phyloP scores from a whole-genome alignment of 1,140 invertebrate genomes.

The Pteromalus puparum region DNA sequence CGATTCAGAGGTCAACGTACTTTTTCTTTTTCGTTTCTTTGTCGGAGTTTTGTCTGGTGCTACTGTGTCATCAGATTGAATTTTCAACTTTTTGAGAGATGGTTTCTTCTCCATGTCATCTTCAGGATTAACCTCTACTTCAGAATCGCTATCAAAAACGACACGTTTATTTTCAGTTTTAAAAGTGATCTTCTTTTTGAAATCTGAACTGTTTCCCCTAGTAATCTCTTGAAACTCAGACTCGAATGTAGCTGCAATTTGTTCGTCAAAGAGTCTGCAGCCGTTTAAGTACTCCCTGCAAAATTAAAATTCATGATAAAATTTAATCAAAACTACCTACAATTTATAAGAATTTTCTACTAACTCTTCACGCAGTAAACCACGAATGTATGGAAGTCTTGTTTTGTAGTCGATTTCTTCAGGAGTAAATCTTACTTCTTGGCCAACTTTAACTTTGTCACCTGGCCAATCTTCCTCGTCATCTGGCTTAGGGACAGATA shows the following conservation, averaged over 20 bases:
- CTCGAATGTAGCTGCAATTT: conserved; percentile 42
- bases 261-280: conserved; percentile 52
- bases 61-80: neutral
- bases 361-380: conserved; percentile 75
- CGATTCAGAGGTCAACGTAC: conserved; percentile 5
- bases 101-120: conserved; percentile 19
- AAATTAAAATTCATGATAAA: conserved; percentile 14
- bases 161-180: conserved; percentile 48
- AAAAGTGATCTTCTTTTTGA: conserved; percentile 13
- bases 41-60: neutral
- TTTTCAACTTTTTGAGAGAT: conserved; percentile 33
- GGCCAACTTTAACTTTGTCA: conserved; percentile 74
- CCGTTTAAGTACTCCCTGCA: conserved; percentile 61
- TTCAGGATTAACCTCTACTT: conserved; percentile 15
- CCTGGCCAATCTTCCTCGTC: conserved; percentile 77
- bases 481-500: conserved; percentile 78
- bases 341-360: conserved; percentile 65
- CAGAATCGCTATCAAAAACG: conserved; percentile 49
- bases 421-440: conserved; percentile 78
- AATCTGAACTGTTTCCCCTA: neutral
- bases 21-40: conserved; percentile 51
- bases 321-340: neutral
- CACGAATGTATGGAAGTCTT: conserved; percentile 78
- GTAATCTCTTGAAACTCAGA: conserved; percentile 41
- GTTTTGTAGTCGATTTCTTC: conserved; percentile 76